Percentiles rank a stretch among this genome's conserved stretches.
Conservation (phyloP, 2,797 vertebrate species). For the Enteromius paludinosus region DNA sequence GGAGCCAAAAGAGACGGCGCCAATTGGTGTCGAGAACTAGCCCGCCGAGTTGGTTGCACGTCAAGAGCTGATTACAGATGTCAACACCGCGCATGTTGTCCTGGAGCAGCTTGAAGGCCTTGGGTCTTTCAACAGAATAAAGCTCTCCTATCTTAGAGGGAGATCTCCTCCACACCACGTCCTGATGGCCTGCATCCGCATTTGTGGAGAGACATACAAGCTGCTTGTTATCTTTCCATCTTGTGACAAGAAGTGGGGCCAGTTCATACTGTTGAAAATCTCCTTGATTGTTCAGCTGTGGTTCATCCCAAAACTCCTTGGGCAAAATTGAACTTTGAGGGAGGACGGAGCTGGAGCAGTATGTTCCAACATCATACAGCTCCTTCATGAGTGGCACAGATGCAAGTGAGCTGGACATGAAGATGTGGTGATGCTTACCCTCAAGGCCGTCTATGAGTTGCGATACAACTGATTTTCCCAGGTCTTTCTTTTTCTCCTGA, state of each 20-base stretch:
- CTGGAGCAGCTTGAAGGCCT: slow-evolving; percentile 79
- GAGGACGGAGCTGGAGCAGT: slow-evolving; percentile 77
- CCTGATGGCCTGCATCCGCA: slow-evolving; percentile 65
- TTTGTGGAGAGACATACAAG: slow-evolving; percentile 81
- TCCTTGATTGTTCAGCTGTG: slow-evolving; percentile 68
- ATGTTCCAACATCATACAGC: slow-evolving; percentile 72
- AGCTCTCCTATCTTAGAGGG: slow-evolving; percentile 69
- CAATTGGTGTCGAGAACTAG: slow-evolving; percentile 75
- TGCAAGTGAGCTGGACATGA: slow-evolving; percentile 71
- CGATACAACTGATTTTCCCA: slow-evolving; percentile 71
- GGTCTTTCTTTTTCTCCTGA: slow-evolving; percentile 52
- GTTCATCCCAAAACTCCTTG: slow-evolving; percentile 69
- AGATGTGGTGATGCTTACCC: slow-evolving; percentile 78
- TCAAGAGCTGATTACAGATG: slow-evolving; percentile 83
- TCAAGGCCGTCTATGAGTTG: slow-evolving; percentile 72
- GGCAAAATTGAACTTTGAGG: slow-evolving; percentile 69
- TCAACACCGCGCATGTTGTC: slow-evolving; percentile 85
- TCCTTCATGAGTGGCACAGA: slow-evolving; percentile 74
- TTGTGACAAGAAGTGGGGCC: slow-evolving; percentile 75
- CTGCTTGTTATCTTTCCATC: slow-evolving; percentile 81
- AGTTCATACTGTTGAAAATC: slow-evolving; percentile 74
- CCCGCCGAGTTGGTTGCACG: slow-evolving; percentile 80
- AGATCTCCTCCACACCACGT: slow-evolving; percentile 80
- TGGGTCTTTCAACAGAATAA: slow-evolving; percentile 73
- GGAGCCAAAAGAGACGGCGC: slow-evolving; percentile 80